Evolutionary conservation across 2,113 vertebrate species (phyloP), one percentile per base, ranked within the genome.

Genomic region (Geococcyx californianus): DNA sequence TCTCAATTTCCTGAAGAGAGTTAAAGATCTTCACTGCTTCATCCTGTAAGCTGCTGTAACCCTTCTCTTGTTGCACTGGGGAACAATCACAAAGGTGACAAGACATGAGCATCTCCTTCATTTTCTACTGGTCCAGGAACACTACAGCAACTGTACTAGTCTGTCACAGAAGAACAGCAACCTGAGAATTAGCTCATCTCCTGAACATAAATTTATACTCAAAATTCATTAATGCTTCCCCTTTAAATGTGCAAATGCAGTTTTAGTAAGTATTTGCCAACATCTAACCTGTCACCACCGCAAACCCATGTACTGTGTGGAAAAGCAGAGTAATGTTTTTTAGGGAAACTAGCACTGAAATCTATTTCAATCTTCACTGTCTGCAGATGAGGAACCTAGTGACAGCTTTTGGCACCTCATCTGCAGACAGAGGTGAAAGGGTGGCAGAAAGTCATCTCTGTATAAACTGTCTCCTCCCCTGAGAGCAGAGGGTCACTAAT

Each of bases 1-100:
- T 98, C 97, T 99, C 99, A 20, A 99, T 99, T 95, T 99, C 99
- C 97, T 99, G 99, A 87, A 99, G 99, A 6, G 99, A 99, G 97
- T 99, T 99, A 80, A 99, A 99, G 93, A 99, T 99, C 96, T 98
- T 98, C 97, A 99, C 98, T 0, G 99, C 99, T 98, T 99, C 99
- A 59, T 99, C 99, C 98, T 99, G 99, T 60, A 99, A 98, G 69
- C 98, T 99, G 89, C 98, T 98, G 56, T 99, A 99, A 58, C 99
- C 98, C 94, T 99, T 98, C 95, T 98, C 98, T 73, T 98, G 98
- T 96, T 99, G 99, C 83, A 99, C 99, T 99, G 90, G 36, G 82
- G 68, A 92, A 51, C 1, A 6, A 93, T 33, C 92, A 92, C 73
- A 95, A 87, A 90, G 26, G 20, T 33, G 42, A 78, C 52, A 87